A percentile compares a stretch with the other conserved stretches of the same genome.
phyloP scores from a whole-genome alignment of 92 coral and sea anemone genomes.

The Epizoanthus ramosus region DNA sequence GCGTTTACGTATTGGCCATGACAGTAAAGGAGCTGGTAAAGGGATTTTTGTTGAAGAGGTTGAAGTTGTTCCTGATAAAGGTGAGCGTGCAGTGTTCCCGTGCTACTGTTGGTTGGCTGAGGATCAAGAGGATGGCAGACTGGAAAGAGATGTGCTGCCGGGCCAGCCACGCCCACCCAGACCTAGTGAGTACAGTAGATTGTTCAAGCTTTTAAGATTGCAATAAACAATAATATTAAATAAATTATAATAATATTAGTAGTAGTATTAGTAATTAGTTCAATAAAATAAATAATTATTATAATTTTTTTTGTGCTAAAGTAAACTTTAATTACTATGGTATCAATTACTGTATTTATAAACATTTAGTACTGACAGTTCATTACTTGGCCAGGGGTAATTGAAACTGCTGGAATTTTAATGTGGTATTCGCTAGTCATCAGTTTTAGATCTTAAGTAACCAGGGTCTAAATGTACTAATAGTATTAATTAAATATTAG shows the following conservation, averaged over 20 bases:
- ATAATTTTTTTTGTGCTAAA: no score
- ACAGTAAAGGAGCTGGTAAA: constrained; percentile 84
- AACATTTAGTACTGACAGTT: no score
- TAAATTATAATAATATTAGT: no score
- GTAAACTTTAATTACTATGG: no score
- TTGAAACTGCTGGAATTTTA: no score
- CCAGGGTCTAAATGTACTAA: no score
- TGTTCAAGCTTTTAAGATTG: background rate
- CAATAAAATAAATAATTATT: no score
- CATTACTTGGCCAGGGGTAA: no score
- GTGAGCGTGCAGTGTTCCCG: constrained; percentile 89
- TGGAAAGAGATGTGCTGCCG: constrained; percentile 86
- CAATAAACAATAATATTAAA: no score
- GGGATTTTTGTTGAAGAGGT: constrained; percentile 92
- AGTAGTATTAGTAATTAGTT: no score
- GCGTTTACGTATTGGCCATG: constrained; percentile 92
- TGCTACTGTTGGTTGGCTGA: constrained; percentile 95
- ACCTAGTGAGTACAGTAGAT: constrained; percentile 65
- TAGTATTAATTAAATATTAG: no score
- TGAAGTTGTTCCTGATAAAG: constrained; percentile 87
- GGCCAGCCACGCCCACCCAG: constrained; percentile 88
- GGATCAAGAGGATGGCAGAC: constrained; percentile 76
- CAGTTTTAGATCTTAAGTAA: background rate
- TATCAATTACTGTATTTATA: no score
- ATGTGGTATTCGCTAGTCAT: background rate